Conservation (phyloP, 2,888 invertebrate species). For the Drosophila mercatorum region DNA sequence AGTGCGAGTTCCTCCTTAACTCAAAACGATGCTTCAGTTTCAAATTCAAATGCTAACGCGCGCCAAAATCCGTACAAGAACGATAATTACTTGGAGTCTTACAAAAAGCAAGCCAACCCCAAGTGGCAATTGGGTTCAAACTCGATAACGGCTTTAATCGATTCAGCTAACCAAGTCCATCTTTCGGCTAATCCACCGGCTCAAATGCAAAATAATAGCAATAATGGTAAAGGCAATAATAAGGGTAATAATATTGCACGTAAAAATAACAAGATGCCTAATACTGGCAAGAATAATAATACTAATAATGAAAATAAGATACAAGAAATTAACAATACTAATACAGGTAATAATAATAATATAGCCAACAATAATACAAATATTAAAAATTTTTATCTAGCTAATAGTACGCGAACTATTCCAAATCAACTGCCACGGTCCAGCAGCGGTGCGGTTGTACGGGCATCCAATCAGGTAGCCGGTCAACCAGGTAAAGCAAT, state of each 20-base stretch:
- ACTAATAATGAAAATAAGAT: too few relatives aligned
- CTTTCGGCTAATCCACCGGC: too few relatives aligned
- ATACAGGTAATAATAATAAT: background rate
- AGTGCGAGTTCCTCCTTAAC: background rate
- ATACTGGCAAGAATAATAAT: background rate
- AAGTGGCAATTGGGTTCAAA: background rate
- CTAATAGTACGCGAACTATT: background rate
- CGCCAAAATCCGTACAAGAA: background rate
- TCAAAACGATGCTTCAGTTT: background rate
- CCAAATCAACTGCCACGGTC: background rate
- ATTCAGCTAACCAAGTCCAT: constrained; percentile 11
- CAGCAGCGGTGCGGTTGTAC: background rate
- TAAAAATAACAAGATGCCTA: too few relatives aligned
- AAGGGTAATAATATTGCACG: background rate
- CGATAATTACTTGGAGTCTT: background rate
- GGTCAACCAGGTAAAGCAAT: background rate
- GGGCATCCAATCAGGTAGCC: background rate
- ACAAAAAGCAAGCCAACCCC: background rate
- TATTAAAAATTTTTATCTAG: too few relatives aligned
- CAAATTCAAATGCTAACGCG: background rate
- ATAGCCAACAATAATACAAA: background rate
- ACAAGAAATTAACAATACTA: too few relatives aligned
- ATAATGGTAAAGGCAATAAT: background rate
- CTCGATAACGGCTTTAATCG: constrained; percentile 12
- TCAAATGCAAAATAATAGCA: background rate